Percentiles rank a stretch among this genome's conserved stretches.
These are phyloP conservation scores for Zosterops lateralis DNA, from an alignment of 2,113 vertebrate species.

Conservation along the genomic window DNA sequence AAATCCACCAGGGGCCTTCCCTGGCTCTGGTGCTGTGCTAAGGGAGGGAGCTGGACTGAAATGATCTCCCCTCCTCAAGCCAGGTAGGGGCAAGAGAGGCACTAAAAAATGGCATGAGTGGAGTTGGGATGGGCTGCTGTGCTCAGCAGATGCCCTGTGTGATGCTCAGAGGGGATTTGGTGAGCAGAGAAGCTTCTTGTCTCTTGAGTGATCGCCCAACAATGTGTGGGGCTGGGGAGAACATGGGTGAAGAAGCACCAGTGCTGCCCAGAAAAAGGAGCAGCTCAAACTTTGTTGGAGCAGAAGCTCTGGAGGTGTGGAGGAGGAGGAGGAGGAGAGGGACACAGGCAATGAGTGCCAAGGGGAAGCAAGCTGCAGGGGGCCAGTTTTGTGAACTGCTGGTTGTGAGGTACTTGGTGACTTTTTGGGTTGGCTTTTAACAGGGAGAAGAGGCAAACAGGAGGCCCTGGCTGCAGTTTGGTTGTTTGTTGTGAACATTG, in stretches of 20 bases:
- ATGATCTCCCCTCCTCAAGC: background rate
- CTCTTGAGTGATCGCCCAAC: background rate
- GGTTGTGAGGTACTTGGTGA: background rate
- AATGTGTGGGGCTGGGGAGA: fast-evolving
- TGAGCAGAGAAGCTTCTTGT: background rate
- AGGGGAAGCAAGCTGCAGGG: background rate
- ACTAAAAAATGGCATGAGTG: fast-evolving
- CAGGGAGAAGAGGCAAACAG: background rate
- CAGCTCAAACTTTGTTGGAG: background rate
- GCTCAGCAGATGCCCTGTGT: background rate
- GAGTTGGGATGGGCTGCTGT: fast-evolving
- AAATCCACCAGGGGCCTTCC: background rate
- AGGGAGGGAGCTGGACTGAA: background rate
- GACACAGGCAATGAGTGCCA: background rate
- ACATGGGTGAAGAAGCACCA: fast-evolving
- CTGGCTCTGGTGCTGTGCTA: too few relatives aligned
- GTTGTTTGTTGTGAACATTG: too few relatives aligned
- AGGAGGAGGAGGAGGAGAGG: background rate
- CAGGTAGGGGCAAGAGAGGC: fast-evolving
- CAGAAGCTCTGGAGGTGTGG: background rate
- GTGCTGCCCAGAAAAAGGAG: background rate
- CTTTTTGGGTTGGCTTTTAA: background rate
- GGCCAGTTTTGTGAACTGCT: background rate
- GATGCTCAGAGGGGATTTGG: background rate
- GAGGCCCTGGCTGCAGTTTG: background rate